These are phyloP conservation scores for Buathra laborator DNA, from an alignment of 2,888 invertebrate genomes.

Conservation along the genomic window DNA sequence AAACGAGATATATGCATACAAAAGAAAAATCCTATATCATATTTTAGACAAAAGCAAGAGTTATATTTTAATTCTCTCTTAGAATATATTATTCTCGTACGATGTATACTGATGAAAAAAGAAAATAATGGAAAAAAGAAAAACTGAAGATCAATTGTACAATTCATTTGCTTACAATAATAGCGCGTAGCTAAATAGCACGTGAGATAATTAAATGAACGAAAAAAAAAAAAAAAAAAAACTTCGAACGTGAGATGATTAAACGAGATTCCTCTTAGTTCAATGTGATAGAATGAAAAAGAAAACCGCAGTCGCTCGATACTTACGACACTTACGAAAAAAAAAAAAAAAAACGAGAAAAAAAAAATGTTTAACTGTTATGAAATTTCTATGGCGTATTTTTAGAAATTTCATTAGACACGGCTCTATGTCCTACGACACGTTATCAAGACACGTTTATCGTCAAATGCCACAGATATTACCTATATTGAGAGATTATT, in stretches of 20 bases:
- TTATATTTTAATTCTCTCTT: constrained; percentile 61
- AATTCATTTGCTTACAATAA: constrained; percentile 17
- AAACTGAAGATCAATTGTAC: constrained; percentile 49
- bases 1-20: constrained; percentile 37
- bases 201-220: constrained; percentile 13
- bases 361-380: constrained; percentile 62
- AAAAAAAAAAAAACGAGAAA: constrained; percentile 44
- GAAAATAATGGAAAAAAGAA: constrained; percentile 3
- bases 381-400: constrained; percentile 60
- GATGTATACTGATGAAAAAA: constrained; percentile 36
- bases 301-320: constrained; percentile 67
- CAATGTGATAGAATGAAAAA: constrained; percentile 79
- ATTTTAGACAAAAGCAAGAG: constrained; percentile 59
- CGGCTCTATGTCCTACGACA: constrained; percentile 57
- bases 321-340: constrained; percentile 68
- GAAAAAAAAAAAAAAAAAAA: constrained; percentile 11
- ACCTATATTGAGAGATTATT: constrained; percentile 79
- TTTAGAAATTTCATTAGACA: constrained; percentile 53
- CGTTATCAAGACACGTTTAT: constrained; percentile 70
- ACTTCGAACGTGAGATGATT: constrained; percentile 2
- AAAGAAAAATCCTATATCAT: constrained; percentile 54
- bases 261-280: constrained; percentile 74
- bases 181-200: not conserved
- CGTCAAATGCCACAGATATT: constrained; percentile 75
- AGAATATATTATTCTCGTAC: constrained; percentile 62